A percentile compares a stretch with the other conserved stretches of the same genome.
Conservation (phyloP, 2,797 vertebrate genomes). For the Enoplosus armatus region DNA sequence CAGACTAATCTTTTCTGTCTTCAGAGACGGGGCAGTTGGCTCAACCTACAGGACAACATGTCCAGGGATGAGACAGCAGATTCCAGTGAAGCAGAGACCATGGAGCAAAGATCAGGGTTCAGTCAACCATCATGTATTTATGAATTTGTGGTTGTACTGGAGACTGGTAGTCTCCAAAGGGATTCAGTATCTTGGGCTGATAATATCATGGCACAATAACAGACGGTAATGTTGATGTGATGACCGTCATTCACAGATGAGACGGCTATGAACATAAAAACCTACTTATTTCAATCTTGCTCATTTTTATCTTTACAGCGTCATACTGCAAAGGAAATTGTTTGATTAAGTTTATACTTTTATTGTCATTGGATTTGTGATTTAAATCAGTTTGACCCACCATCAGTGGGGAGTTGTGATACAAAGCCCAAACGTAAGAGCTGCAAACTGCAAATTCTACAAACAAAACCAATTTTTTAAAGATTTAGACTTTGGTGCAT, state of each 20-base stretch:
- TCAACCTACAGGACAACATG: background rate
- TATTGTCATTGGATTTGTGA: background rate
- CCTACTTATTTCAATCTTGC: background rate
- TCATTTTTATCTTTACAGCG: background rate
- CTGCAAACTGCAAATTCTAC: background rate
- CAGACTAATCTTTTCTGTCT: background rate
- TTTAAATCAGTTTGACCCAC: background rate
- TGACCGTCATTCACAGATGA: background rate
- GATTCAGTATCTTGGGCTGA: background rate
- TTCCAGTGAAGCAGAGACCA: background rate
- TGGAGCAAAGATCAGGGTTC: background rate
- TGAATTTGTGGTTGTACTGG: background rate
- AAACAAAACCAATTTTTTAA: background rate
- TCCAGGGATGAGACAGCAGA: background rate
- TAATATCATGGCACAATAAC: background rate
- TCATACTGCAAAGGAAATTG: background rate
- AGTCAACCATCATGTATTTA: conserved; percentile 10
- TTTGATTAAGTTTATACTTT: background rate
- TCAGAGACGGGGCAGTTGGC: background rate
- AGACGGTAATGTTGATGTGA: background rate
- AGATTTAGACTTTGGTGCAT: background rate
- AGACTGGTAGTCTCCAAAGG: background rate
- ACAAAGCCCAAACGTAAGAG: background rate
- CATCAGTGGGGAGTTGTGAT: background rate
- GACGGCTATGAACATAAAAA: background rate